Evolutionary conservation across 2,113 vertebrate species (phyloP).

Genomic region (Rhinoptilus africanus): DNA sequence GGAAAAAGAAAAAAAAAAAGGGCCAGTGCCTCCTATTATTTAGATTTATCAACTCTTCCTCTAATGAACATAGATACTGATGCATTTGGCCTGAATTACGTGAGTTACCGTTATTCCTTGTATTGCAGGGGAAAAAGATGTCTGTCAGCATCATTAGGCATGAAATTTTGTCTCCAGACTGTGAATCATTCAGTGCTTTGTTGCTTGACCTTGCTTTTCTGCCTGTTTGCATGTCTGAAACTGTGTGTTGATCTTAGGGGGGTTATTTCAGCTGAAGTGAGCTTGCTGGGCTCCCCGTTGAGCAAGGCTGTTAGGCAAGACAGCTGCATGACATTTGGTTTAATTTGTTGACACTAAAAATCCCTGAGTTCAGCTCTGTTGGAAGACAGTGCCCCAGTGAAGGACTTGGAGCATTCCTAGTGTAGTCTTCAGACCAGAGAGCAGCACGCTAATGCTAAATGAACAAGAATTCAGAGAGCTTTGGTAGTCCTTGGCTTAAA

Average conservation of each 20-base stretch:
- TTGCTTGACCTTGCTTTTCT: slow-evolving; percentile 16
- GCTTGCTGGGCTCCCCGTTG: background rate
- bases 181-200: background rate
- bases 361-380: slow-evolving; percentile 9
- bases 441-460: background rate
- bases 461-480: background rate
- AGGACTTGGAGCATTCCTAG: background rate
- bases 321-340: slow-evolving; percentile 39
- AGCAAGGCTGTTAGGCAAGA: slow-evolving; percentile 25
- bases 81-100: background rate
- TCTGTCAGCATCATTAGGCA: background rate
- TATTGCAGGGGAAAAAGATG: background rate
- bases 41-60: background rate
- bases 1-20: background rate
- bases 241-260: background rate
- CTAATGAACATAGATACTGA: background rate
- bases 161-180: background rate
- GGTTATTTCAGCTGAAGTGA: slow-evolving; percentile 23
- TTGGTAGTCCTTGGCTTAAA: background rate
- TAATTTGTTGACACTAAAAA: slow-evolving; percentile 52
- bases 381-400: background rate
- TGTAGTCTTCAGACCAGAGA: background rate
- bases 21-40: background rate
- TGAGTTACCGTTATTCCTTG: background rate
- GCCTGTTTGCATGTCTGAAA: background rate